These are phyloP conservation scores for Mixornis gularis DNA, from an alignment of 2,113 vertebrate species.

Conservation along the genomic window DNA sequence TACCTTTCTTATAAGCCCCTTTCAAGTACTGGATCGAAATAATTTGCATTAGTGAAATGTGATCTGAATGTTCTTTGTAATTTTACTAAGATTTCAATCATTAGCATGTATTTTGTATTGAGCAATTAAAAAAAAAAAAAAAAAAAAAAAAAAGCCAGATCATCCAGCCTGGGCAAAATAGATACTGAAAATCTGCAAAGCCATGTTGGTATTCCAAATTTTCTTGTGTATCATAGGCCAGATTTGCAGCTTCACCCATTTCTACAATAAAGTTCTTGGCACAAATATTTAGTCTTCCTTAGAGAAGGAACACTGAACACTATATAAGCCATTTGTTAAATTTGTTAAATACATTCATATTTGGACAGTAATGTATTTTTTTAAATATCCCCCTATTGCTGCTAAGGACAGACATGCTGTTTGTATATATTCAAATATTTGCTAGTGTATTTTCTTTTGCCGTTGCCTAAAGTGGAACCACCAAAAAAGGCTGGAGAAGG, in stretches of 20 bases:
- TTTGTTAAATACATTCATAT: neutral
- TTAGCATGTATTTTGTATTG: neutral
- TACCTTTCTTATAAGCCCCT: neutral
- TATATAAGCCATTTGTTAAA: neutral
- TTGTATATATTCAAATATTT: constrained; percentile 12
- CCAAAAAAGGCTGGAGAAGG: neutral
- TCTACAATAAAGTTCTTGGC: neutral
- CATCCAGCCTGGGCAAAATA: neutral
- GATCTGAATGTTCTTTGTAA: too few species aligned
- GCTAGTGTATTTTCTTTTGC: neutral
- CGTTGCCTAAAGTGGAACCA: neutral
- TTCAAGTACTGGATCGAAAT: neutral
- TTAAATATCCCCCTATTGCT: neutral
- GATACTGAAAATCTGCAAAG: neutral
- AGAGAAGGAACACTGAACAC: neutral
- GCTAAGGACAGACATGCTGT: neutral
- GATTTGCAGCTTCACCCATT: neutral
- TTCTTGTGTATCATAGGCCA: neutral
- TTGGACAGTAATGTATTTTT: neutral
- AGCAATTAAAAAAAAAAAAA: neutral
- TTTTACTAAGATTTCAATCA: neutral
- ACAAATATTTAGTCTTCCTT: neutral
- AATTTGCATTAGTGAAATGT: neutral
- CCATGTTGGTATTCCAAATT: neutral
- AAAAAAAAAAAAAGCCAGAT: too few species aligned